Evolutionary conservation across 2,113 vertebrate species (phyloP).

Genomic region (Anhinga rufa): DNA sequence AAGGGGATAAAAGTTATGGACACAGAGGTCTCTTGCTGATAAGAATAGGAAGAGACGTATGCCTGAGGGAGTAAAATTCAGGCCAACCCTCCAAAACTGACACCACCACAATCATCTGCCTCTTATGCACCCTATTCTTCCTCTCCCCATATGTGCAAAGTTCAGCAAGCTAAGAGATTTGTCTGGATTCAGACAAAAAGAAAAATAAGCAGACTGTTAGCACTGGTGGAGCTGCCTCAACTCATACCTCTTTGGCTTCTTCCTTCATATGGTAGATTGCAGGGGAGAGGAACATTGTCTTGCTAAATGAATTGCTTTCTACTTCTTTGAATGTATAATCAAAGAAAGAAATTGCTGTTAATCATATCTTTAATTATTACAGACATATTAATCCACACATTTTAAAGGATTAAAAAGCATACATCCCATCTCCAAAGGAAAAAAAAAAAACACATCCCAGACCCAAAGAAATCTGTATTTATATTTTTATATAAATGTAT

Average conservation of each 20-base stretch:
- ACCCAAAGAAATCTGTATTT: not conserved
- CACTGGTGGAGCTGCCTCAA: not conserved
- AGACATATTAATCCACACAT: not conserved
- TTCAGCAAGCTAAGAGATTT: not conserved
- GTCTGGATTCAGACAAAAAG: not conserved
- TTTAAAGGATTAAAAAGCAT: not conserved
- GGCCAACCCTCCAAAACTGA: not conserved
- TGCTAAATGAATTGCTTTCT: not conserved
- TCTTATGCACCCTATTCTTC: not conserved
- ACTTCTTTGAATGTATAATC: not conserved
- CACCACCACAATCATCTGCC: not conserved
- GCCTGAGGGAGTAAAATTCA: not conserved
- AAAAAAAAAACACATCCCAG: not conserved
- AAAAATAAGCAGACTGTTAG: not conserved
- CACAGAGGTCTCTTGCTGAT: not conserved
- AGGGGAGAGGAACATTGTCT: not conserved
- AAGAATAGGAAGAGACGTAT: not conserved
- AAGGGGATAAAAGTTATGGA: not conserved
- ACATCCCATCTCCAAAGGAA: not conserved
- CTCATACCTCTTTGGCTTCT: not conserved
- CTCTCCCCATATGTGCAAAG: not conserved
- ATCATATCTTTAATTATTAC: not conserved
- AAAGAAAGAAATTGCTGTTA: not conserved
- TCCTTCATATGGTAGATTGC: not conserved
- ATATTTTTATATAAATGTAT: not conserved